Evolutionary conservation across 2,113 vertebrate genomes (phyloP).

Genomic region (Gadus chalcogrammus): DNA sequence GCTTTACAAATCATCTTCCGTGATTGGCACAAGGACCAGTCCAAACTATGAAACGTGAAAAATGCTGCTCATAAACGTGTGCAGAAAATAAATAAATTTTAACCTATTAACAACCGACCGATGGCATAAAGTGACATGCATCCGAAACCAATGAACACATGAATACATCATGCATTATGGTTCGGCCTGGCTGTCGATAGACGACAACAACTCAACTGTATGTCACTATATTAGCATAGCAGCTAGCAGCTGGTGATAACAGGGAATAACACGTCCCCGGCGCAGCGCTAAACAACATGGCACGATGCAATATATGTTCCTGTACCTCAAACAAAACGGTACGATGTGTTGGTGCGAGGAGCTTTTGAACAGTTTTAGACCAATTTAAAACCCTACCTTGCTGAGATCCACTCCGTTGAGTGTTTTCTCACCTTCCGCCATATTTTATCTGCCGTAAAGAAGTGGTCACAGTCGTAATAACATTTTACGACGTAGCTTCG

Average conservation of each 20-base stretch:
- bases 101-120: too few species aligned
- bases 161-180: too few species aligned
- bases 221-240: neutral
- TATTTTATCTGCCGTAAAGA: slow-evolving; percentile 70
- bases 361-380: slow-evolving; percentile 9
- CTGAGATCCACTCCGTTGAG: slow-evolving; percentile 62
- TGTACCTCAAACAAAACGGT: neutral
- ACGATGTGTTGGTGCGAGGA: too few species aligned
- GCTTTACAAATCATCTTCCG: too few species aligned
- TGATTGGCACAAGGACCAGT: too few species aligned
- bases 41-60: too few species aligned
- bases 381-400: slow-evolving; percentile 56
- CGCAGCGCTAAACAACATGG: neutral
- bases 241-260: slow-evolving; percentile 37
- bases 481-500: neutral
- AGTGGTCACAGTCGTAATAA: slow-evolving; percentile 15
- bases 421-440: slow-evolving; percentile 69
- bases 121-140: too few species aligned
- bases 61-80: too few species aligned
- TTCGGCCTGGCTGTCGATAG: too few species aligned
- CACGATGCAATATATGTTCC: too few species aligned
- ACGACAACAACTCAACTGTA: neutral
- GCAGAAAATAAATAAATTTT: too few species aligned
- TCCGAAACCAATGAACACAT: too few species aligned
- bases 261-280: neutral